Evolutionary conservation across 2,113 vertebrate genomes (phyloP).

Genomic region (Paratilapia polleni): DNA sequence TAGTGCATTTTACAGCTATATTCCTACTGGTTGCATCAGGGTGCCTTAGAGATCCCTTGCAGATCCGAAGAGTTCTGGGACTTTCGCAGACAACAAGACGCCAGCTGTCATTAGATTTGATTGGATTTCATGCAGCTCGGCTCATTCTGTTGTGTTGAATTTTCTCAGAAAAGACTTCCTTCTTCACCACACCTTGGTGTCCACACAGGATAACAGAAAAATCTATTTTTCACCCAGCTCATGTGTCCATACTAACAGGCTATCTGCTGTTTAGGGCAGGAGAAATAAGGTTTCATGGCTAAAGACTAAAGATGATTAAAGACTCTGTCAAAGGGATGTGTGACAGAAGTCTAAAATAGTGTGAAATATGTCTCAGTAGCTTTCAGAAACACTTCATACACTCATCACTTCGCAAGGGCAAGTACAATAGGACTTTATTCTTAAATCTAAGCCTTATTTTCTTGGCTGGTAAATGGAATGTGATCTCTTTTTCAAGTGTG

Average conservation of each 20-base stretch:
- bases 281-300: conserved; percentile 61
- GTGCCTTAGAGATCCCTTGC: conserved; percentile 30
- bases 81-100: conserved; percentile 43
- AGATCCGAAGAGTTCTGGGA: conserved; percentile 41
- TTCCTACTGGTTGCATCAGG: conserved; percentile 5
- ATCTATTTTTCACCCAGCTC: conserved; percentile 58
- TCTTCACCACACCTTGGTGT: conserved; percentile 47
- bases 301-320: conserved; percentile 65
- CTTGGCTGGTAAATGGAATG: background rate
- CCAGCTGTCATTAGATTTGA: conserved; percentile 64
- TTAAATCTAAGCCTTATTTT: conserved; percentile 16
- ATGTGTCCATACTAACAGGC: conserved; percentile 26
- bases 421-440: background rate
- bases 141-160: conserved; percentile 61
- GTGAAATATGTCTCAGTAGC: conserved; percentile 46
- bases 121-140: conserved; percentile 68
- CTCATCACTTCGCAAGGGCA: conserved; percentile 15
- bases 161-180: conserved; percentile 41
- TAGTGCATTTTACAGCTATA: conserved; percentile 9
- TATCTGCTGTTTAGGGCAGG: conserved; percentile 47
- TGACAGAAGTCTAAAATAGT: conserved; percentile 50
- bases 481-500: background rate
- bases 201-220: conserved; percentile 61
- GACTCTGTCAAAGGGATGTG: conserved; percentile 43
- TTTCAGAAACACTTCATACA: conserved; percentile 31